Evolutionary conservation across 2,888 invertebrate species (phyloP), one percentile per base, ranked within the genome.

Genomic region (Lysandra coridon): DNA sequence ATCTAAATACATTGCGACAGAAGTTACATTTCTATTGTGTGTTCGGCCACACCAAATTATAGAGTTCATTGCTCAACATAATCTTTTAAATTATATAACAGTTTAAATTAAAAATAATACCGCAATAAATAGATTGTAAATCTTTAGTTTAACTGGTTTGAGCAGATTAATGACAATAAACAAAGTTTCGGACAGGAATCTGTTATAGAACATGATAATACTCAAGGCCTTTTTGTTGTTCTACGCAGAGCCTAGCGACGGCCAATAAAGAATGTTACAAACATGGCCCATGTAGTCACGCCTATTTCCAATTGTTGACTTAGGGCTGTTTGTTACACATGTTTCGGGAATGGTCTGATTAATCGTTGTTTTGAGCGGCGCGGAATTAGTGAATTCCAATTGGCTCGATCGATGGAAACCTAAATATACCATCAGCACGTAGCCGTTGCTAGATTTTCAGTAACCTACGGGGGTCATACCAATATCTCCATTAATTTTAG

Each of bases 191-290:
- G 69, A 69, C 69, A 33, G 69, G 69, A 69, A 69, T 30, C 33
- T 69, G 30, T 33, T 33, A 33, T 69, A 14, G 12, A 69, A 69
- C 64, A 33, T 33, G 23, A 23, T 33, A 69, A 69, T 69, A 7
- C 69, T 17, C 76, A 53, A 57, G 76, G 76, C 33, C 30, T 17
- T 75, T 33, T 57, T 76, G 53, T 76, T 76, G 33, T 76, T 76
- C 12, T 76, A 53, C 76, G 57, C 76, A 33, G 30, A 33, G 14
- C 23, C 30, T 75, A 17, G 5, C 14, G 57, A 76, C 30, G 33
- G 14, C 33, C 57, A 17, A 37, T 76, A 57, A 76, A 76, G 33
- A 69, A 69, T 69, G 53, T 17, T 33, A 69, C 69, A 37, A 69
- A 69, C 33, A 5, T 69, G 69, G 2, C 2, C 64, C 33, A 69